Conservation (phyloP, 2,113 vertebrate genomes). For the Indicator indicator region DNA sequence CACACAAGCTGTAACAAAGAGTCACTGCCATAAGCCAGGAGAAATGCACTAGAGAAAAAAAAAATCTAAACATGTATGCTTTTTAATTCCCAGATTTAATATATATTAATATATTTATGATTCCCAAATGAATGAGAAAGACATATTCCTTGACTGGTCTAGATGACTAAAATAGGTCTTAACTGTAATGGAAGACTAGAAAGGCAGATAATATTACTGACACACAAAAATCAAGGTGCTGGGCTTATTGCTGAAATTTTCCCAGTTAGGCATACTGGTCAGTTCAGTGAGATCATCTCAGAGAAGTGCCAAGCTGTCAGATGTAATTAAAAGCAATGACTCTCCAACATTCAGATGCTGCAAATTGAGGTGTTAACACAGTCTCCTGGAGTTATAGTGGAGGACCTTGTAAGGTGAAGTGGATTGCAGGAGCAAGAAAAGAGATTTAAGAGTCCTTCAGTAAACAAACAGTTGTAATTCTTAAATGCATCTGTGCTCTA, state of each 20-base stretch:
- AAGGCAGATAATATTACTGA: neutral
- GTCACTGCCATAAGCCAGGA: neutral
- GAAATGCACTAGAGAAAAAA: neutral
- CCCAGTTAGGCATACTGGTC: neutral
- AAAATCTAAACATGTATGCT: neutral
- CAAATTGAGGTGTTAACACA: neutral
- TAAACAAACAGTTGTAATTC: constrained; percentile 12
- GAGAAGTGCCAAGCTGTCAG: neutral
- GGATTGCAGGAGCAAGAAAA: neutral
- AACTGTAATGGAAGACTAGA: neutral
- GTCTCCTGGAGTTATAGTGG: neutral
- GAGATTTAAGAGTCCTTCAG: neutral
- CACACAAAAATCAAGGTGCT: neutral
- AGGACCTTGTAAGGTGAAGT: neutral
- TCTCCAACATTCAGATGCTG: neutral
- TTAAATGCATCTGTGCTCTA: neutral
- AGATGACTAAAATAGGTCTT: neutral
- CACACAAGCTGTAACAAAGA: neutral
- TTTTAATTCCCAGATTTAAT: neutral
- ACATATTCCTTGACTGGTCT: neutral
- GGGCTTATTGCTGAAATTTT: accelerated
- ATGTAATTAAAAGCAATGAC: neutral
- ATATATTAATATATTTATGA: neutral
- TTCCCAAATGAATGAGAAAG: neutral
- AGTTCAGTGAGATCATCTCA: neutral